These are phyloP conservation scores for Datnioides undecimradiatus DNA, from an alignment of 2,113 vertebrate genomes.

Conservation along the genomic window DNA sequence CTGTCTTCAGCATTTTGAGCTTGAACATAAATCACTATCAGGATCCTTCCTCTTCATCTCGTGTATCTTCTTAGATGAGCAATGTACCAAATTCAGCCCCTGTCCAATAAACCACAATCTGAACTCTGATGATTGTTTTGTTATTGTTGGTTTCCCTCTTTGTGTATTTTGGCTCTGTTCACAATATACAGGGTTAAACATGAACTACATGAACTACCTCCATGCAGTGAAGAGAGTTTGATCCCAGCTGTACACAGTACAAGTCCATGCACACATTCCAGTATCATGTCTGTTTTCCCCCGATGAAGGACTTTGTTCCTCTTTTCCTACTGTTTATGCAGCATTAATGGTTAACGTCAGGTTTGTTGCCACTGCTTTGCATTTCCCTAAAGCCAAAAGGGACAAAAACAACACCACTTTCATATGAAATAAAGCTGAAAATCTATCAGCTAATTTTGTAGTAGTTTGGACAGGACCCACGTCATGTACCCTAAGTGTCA, in stretches of 20 bases:
- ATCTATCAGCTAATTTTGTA: not conserved
- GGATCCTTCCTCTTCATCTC: not conserved
- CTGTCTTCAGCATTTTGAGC: constrained; percentile 12
- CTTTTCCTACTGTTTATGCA: constrained; percentile 45
- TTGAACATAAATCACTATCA: constrained; percentile 12
- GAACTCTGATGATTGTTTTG: constrained; percentile 40
- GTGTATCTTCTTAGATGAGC: constrained; percentile 2
- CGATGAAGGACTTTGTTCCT: constrained; percentile 18
- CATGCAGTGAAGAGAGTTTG: constrained; percentile 42
- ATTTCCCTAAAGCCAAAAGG: constrained; percentile 20
- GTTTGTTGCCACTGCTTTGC: constrained; percentile 23
- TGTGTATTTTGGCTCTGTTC: constrained; percentile 54
- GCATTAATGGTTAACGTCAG: constrained; percentile 38
- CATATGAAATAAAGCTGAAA: constrained; percentile 6
- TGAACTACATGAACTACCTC: constrained; percentile 56
- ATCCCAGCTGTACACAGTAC: constrained; percentile 43
- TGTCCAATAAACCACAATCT: constrained; percentile 11
- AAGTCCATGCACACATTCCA: constrained; percentile 47
- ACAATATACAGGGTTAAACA: constrained; percentile 23
- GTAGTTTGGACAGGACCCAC: not conserved
- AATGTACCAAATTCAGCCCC: constrained; percentile 9
- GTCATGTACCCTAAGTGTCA: not conserved
- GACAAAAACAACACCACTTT: not conserved
- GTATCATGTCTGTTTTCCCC: constrained; percentile 37
- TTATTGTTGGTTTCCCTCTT: constrained; percentile 30